These are phyloP conservation scores for Muscicapa comitata DNA, from an alignment of 2,797 vertebrate species.

Conservation along the genomic window DNA sequence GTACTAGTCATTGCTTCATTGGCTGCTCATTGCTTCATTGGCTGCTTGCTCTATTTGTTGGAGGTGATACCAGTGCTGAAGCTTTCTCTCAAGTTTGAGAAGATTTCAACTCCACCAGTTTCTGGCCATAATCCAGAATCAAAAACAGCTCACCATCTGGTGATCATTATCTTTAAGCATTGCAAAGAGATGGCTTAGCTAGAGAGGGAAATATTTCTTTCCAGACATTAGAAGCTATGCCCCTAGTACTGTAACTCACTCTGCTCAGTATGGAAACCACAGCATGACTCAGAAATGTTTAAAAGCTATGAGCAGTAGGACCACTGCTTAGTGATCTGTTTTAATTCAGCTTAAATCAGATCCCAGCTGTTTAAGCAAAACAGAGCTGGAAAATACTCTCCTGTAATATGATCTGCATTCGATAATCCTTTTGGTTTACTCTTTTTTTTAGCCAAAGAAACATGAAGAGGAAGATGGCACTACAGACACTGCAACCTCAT, in stretches of 20 bases:
- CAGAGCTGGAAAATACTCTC: background rate
- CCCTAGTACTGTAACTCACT: background rate
- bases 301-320: background rate
- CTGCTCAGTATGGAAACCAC: background rate
- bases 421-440: slow-evolving; percentile 19
- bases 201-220: background rate
- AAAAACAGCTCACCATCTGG: slow-evolving; percentile 10
- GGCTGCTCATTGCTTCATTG: background rate
- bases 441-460: slow-evolving; percentile 78
- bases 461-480: slow-evolving; percentile 86
- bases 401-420: background rate
- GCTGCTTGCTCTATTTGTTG: background rate
- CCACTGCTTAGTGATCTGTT: background rate
- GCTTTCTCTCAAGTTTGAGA: background rate
- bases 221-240: background rate
- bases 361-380: slow-evolving; percentile 4
- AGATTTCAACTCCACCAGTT: background rate
- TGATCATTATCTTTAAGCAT: slow-evolving; percentile 17
- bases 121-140: slow-evolving; percentile 16
- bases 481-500: slow-evolving; percentile 91
- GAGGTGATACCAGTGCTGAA: background rate
- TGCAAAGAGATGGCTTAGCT: slow-evolving; percentile 7
- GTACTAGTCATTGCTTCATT: background rate
- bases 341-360: background rate
- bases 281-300: background rate